phyloP scores from a whole-genome alignment of 2,888 invertebrate genomes.

The Crematogaster levior region DNA sequence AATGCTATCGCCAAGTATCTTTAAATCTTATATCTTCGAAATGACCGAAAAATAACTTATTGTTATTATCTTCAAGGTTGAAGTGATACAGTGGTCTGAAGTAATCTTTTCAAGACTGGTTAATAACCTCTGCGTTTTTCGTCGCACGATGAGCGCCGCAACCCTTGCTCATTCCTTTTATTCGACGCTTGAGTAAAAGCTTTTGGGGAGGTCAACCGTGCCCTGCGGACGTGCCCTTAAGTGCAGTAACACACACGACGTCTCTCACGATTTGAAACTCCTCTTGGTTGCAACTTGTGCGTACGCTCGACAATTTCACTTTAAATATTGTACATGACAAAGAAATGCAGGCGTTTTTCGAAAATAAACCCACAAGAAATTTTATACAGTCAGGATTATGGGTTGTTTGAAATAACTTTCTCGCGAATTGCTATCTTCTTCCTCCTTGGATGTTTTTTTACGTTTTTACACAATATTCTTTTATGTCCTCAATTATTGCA shows the following conservation, averaged over 20 bases:
- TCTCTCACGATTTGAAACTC: slow-evolving; percentile 7
- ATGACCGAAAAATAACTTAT: background rate
- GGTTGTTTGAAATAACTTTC: too few species aligned
- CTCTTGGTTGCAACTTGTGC: background rate
- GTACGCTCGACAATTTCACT: slow-evolving; percentile 6
- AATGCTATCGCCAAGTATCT: background rate
- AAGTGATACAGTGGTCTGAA: background rate
- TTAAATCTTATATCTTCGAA: background rate
- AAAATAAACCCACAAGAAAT: background rate
- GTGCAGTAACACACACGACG: slow-evolving; percentile 49
- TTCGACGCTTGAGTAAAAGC: slow-evolving; percentile 68
- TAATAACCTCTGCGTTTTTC: slow-evolving; percentile 8
- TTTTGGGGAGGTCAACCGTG: slow-evolving; percentile 73
- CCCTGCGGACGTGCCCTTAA: slow-evolving; percentile 62
- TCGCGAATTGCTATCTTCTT: too few species aligned
- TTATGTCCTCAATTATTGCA: too few species aligned
- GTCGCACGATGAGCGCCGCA: background rate
- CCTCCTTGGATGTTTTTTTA: too few species aligned
- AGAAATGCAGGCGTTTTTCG: background rate
- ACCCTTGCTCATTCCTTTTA: slow-evolving; percentile 1
- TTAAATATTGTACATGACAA: slow-evolving; percentile 38
- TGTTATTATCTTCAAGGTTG: background rate
- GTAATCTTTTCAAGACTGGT: background rate
- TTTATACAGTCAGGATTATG: background rate
- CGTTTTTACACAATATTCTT: too few species aligned